Conservation (phyloP, 2,888 invertebrate species). For the Sinohyriopsis cumingii region DNA sequence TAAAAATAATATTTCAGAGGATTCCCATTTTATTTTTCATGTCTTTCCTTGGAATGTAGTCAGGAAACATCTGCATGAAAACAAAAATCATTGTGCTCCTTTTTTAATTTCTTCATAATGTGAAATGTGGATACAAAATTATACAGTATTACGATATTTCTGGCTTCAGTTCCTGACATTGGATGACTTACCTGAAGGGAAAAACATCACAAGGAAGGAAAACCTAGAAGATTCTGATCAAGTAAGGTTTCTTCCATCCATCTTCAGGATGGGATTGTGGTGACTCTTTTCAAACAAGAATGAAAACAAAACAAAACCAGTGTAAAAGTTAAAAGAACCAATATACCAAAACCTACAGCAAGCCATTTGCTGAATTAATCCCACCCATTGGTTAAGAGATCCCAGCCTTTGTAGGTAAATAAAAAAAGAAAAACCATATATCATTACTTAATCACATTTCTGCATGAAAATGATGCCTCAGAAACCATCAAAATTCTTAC, state of each 20-base stretch:
- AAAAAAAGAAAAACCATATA: no score
- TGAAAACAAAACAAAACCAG: no score
- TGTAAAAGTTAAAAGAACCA: no score
- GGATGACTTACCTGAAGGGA: constrained; percentile 64
- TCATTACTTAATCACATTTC: no score
- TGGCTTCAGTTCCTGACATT: constrained; percentile 61
- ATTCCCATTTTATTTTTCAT: no score
- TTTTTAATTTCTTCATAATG: not conserved
- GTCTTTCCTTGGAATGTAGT: not conserved
- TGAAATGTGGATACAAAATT: not conserved
- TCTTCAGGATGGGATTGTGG: not conserved
- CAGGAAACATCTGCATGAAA: not conserved
- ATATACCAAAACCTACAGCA: no score
- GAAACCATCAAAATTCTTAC: no score
- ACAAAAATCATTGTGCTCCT: not conserved
- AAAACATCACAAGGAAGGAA: constrained; percentile 57
- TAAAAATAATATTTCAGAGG: no score
- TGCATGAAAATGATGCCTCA: no score
- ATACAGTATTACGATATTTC: not conserved
- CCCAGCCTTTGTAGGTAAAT: no score
- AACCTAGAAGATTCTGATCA: constrained; percentile 28
- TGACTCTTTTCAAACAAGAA: not conserved
- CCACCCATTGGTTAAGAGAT: no score
- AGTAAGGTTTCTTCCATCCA: not conserved
- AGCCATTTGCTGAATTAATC: no score